Percentiles rank a stretch among this genome's conserved stretches.
phyloP scores from a whole-genome alignment of 2,888 invertebrate species.

The Gryllus longicercus region DNA sequence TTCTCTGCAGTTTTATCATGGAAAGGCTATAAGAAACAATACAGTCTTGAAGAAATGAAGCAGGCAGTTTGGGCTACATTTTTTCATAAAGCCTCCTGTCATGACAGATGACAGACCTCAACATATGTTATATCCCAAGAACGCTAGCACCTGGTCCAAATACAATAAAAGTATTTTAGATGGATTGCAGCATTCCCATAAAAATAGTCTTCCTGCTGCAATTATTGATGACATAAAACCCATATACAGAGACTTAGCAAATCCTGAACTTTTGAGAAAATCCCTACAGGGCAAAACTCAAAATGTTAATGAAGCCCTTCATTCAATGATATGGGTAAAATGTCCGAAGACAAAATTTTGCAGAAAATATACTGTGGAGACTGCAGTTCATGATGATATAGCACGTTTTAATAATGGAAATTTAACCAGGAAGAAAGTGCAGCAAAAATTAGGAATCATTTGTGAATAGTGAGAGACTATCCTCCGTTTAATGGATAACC shows the following conservation, averaged over 20 bases:
- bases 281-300: constrained; percentile 31
- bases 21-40: constrained; percentile 21
- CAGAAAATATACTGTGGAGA: no score
- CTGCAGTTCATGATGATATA: no score
- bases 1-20: constrained; percentile 22
- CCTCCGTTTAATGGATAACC: no score
- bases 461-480: no score
- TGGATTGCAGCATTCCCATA: neutral
- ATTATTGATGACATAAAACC: constrained; percentile 20
- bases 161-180: neutral
- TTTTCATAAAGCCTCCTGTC: constrained; percentile 20
- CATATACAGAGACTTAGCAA: constrained; percentile 12
- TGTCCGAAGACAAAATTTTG: no score
- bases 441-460: no score
- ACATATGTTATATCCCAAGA: constrained; percentile 21
- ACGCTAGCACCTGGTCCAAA: constrained; percentile 19
- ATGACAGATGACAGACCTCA: neutral
- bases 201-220: neutral
- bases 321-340: no score
- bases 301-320: constrained; percentile 20
- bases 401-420: no score
- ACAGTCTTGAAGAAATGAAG: neutral
- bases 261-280: constrained; percentile 22
- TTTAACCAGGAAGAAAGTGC: no score
- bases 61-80: constrained; percentile 22